Percentiles rank a stretch among this genome's conserved stretches.
phyloP scores from a whole-genome alignment of 2,888 invertebrate species.

The Leucophenga maculata region DNA sequence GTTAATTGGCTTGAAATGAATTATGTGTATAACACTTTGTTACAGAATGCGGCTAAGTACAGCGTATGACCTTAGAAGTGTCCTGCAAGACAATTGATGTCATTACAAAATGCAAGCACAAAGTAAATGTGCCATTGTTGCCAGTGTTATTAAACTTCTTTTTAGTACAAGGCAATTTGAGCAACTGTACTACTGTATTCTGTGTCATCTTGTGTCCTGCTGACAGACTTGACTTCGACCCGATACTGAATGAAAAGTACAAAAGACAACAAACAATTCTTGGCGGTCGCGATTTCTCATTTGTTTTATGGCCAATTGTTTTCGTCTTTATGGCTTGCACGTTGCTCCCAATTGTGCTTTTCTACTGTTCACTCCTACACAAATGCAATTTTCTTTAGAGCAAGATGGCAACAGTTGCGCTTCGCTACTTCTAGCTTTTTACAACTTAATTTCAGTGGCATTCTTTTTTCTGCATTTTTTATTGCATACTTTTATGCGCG shows the following conservation, averaged over 20 bases:
- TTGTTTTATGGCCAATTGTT: constrained; percentile 62
- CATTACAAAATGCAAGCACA: background rate
- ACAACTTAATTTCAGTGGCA: constrained; percentile 54
- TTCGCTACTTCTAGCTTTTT: constrained; percentile 31
- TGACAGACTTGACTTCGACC: background rate
- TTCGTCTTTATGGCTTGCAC: constrained; percentile 56
- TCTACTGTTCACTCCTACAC: no score
- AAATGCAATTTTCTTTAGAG: background rate
- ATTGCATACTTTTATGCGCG: constrained; percentile 18
- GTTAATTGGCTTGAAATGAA: constrained; percentile 36
- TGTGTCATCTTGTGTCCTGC: background rate
- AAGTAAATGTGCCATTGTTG: constrained; percentile 16
- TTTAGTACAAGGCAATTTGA: background rate
- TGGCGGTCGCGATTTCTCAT: constrained; percentile 49
- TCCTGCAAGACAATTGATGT: background rate
- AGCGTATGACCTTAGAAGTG: background rate
- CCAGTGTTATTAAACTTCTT: constrained; percentile 23
- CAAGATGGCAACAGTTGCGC: background rate
- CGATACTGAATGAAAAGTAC: background rate
- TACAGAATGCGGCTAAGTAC: background rate
- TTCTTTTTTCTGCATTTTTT: constrained; percentile 8
- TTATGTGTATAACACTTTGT: background rate
- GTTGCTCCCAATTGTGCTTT: constrained; percentile 17
- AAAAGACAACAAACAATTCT: background rate
- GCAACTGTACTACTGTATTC: background rate